Conservation (phyloP, 2,797 vertebrate species). For the Gadopsis marmoratus region DNA sequence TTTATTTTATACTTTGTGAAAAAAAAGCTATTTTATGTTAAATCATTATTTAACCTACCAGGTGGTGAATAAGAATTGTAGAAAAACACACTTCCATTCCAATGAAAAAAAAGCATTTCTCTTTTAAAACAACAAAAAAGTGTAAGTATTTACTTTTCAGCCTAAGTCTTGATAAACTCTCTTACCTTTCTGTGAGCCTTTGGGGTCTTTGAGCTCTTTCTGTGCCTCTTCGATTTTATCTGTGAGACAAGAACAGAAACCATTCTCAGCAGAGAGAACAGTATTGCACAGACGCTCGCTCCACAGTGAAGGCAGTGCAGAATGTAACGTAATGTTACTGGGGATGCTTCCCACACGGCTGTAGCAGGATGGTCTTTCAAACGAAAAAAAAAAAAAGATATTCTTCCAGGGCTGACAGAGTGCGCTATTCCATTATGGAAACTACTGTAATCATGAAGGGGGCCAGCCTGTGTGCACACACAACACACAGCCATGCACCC, state of each 20-base stretch:
- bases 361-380: constrained; percentile 59
- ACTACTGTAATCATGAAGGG: constrained; percentile 54
- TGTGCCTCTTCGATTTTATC: constrained; percentile 99
- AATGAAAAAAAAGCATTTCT: not conserved
- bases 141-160: not conserved
- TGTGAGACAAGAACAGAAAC: constrained; percentile 82
- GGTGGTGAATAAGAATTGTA: not conserved
- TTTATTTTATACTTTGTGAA: not conserved
- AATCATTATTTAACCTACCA: not conserved
- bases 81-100: not conserved
- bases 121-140: not conserved
- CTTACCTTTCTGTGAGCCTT: constrained; percentile 93
- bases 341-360: constrained; percentile 72
- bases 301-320: constrained; percentile 40
- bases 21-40: not conserved
- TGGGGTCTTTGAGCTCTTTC: constrained; percentile 95
- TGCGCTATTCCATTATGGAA: constrained; percentile 67
- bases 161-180: not conserved
- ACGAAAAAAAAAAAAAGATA: constrained; percentile 69
- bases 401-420: constrained; percentile 67
- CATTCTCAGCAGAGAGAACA: constrained; percentile 38
- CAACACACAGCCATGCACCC: constrained; percentile 20
- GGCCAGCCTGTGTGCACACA: constrained; percentile 28
- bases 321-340: constrained; percentile 53
- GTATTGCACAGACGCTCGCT: constrained; percentile 12